Base-by-base conservation (phyloP, 1,140 invertebrate species). In the Oncopodura yosiiana region DNA sequence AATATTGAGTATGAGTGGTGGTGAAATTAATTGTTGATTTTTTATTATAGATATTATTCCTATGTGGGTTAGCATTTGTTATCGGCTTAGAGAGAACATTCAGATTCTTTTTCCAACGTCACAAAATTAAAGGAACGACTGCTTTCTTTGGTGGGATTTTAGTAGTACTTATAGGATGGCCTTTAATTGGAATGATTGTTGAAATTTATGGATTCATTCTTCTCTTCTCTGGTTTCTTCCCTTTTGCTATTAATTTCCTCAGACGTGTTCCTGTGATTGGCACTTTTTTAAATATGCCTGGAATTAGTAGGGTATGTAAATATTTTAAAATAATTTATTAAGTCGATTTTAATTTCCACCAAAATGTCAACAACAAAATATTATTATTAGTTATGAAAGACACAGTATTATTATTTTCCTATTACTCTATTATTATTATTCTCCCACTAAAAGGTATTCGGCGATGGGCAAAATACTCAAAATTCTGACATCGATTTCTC, bases 71-170 rank as follows among this genome's bases (percentile, higher is more conserved):
- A 38, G 88, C 84, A 37, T 94, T 94, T 75, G 90, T 99, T 1
- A 97, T 99, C 67, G 95, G 95, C 2, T 75, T 97, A 32, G 86
- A 94, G 73, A 76, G 94, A 69, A 98, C 94, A 24, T 84, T 97
- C 64, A 81, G 86, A 67, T 99, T 99, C 70, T 99, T 99, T 74
- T 99, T 99, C 71, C 94, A 99, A 78, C 74, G 81, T 52, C 93
- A 99, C 69, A 99, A 99, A 80, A 70, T 92, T 4, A 94, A 87
- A 78, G 94, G 86, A 1, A 89, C 90, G 8, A 71, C 79, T 8
- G 82, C 88, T 12, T 99, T 99, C 73, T 88, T 99, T 69, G 87
- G 91, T 18, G 96, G 96, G 6, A 91, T 99, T 62, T 71, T 86
- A 4, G 77, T 97, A 46, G 94, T 99, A 21, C 74, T 99, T n/a